These are phyloP conservation scores for Phaonia tiefii DNA, from an alignment of 2,888 invertebrate species.

Conservation along the genomic window DNA sequence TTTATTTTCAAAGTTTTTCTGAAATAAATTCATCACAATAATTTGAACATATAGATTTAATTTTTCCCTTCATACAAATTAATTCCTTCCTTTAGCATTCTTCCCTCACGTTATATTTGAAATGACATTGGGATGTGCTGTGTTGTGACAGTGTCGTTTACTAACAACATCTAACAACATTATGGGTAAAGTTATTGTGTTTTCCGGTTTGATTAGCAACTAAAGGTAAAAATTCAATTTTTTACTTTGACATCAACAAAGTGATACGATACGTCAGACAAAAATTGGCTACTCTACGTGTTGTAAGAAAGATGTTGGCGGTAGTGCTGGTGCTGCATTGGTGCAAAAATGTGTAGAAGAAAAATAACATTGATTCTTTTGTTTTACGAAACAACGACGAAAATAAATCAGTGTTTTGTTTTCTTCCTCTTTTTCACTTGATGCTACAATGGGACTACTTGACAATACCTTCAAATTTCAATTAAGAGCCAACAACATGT, in stretches of 20 bases:
- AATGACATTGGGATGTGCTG: not conserved
- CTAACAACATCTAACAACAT: slow-evolving; percentile 39
- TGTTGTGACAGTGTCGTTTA: slow-evolving; percentile 1
- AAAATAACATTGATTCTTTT: slow-evolving; percentile 6
- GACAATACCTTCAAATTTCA: slow-evolving; percentile 57
- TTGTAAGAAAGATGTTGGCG: too few species aligned
- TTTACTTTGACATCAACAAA: slow-evolving; percentile 28
- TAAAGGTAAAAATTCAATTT: slow-evolving; percentile 38
- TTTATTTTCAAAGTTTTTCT: too few species aligned
- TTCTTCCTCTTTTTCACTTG: not conserved
- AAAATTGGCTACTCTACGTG: slow-evolving; percentile 1
- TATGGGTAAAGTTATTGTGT: slow-evolving; percentile 34
- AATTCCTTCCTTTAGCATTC: not conserved
- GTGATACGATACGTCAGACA: not conserved
- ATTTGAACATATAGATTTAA: not conserved
- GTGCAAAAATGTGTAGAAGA: not conserved
- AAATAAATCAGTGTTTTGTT: not conserved
- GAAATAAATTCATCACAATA: too few species aligned
- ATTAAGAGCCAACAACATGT: slow-evolving; percentile 58
- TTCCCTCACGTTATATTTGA: not conserved
- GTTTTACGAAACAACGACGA: slow-evolving; percentile 1
- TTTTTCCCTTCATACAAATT: not conserved
- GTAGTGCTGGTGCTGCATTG: not conserved
- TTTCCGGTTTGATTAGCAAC: slow-evolving; percentile 56
- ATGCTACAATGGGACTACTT: slow-evolving; percentile 47